Evolutionary conservation across 2,888 invertebrate species (phyloP).

Genomic region (Melinopterus prodromus): DNA sequence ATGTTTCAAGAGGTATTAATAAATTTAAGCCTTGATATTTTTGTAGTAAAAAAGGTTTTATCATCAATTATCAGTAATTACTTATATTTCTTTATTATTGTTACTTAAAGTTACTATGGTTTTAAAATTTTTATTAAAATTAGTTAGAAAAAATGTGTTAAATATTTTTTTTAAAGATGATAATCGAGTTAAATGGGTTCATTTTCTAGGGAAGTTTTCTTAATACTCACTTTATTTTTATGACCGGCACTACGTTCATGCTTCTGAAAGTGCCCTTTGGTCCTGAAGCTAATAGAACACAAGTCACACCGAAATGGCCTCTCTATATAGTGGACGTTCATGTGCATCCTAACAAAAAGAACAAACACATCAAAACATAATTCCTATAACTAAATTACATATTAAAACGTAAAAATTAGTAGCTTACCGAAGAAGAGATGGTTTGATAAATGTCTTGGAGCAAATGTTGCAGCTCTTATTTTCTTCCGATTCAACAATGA

Average conservation of each 20-base stretch:
- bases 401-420: not conserved
- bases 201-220: not conserved
- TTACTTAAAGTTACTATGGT: too few relatives aligned
- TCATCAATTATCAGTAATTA: too few relatives aligned
- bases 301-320: conserved; percentile 90
- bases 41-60: too few relatives aligned
- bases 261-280: conserved; percentile 91
- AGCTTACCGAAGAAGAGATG: conserved; percentile 78
- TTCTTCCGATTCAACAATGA: conserved; percentile 60
- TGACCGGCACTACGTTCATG: conserved; percentile 93
- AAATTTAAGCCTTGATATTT: too few relatives aligned
- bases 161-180: too few relatives aligned
- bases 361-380: not conserved
- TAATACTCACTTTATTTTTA: conserved; percentile 79
- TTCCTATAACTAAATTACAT: conserved; percentile 13
- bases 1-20: too few relatives aligned
- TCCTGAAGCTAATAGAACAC: conserved; percentile 90
- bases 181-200: too few relatives aligned
- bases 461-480: conserved; percentile 71
- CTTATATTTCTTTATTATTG: too few relatives aligned
- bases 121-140: too few relatives aligned
- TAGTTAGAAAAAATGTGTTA: too few relatives aligned
- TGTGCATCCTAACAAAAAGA: conserved; percentile 71
- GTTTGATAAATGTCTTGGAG: conserved; percentile 90
- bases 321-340: conserved; percentile 96